Percentiles rank a stretch among this genome's conserved stretches.
Evolutionary conservation across 2,113 vertebrate species (phyloP).

Genomic region (Macquaria australasica): DNA sequence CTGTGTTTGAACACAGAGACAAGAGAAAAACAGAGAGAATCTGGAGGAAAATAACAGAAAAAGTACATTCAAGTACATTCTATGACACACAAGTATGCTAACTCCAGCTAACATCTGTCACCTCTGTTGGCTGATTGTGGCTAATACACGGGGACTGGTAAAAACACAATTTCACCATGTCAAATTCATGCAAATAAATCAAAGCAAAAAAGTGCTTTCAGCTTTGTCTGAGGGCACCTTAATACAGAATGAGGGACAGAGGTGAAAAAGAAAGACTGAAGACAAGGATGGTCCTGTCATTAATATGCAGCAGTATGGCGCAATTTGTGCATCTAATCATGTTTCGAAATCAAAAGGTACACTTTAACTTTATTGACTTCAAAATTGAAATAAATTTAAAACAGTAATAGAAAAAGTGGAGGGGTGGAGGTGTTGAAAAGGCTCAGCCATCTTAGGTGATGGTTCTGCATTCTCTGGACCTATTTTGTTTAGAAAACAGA

Average conservation of each 20-base stretch:
- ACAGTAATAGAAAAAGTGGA: neutral
- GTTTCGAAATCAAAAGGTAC: neutral
- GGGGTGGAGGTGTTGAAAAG: too few species aligned
- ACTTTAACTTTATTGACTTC: neutral
- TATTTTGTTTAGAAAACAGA: too few species aligned
- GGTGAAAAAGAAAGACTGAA: neutral
- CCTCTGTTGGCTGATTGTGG: neutral
- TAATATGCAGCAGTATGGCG: neutral
- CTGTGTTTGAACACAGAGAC: neutral
- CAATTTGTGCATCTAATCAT: neutral
- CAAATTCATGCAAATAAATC: neutral
- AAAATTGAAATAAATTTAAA: neutral
- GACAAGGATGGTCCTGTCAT: neutral
- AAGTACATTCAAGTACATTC: neutral
- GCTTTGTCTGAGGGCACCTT: neutral
- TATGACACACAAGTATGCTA: neutral
- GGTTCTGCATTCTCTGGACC: too few species aligned
- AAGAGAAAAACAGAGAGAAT: neutral
- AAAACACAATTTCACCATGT: neutral
- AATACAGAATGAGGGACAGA: neutral
- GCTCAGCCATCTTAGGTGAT: too few species aligned
- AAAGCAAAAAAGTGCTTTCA: neutral
- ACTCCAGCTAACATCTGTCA: neutral
- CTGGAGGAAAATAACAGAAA: neutral
- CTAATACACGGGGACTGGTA: neutral